These are phyloP conservation scores for Elmis aenea DNA, from an alignment of 2,888 invertebrate species.

Conservation along the genomic window DNA sequence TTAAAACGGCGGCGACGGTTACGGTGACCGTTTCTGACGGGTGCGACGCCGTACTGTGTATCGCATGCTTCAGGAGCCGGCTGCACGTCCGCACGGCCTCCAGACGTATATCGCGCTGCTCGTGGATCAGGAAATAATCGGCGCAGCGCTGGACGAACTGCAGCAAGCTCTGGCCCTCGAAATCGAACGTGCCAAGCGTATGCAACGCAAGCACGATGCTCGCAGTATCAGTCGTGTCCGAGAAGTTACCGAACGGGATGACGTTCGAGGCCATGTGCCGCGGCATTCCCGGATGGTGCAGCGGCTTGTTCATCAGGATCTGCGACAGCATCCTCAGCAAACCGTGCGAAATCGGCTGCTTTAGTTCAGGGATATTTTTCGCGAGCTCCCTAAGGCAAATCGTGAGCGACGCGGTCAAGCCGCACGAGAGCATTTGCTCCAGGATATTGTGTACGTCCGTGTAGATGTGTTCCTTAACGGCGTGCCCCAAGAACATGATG, in stretches of 20 bases:
- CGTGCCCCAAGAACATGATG: constrained; percentile 84
- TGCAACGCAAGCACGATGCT: constrained; percentile 87
- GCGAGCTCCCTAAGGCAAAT: constrained; percentile 88
- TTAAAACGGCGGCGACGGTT: constrained; percentile 86
- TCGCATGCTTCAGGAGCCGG: constrained; percentile 77
- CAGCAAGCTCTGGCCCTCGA: constrained; percentile 84
- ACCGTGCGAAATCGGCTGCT: constrained; percentile 88
- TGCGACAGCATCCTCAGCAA: constrained; percentile 86
- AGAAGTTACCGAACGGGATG: constrained; percentile 48
- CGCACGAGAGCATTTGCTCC: constrained; percentile 89
- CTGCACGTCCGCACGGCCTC: constrained; percentile 95
- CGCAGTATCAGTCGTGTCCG: constrained; percentile 66
- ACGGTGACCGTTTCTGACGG: constrained; percentile 80
- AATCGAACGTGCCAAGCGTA: constrained; percentile 77
- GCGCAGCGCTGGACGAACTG: constrained; percentile 91
- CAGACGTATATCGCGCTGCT: constrained; percentile 84
- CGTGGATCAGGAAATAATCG: constrained; percentile 84
- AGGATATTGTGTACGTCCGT: constrained; percentile 77
- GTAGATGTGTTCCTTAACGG: constrained; percentile 71
- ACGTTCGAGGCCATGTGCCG: constrained; percentile 51
- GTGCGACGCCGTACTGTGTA: constrained; percentile 55
- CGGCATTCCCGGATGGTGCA: constrained; percentile 76
- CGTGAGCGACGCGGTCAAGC: constrained; percentile 84
- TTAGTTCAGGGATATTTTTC: constrained; percentile 78
- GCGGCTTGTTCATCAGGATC: constrained; percentile 82